phyloP scores from a whole-genome alignment of 1,140 invertebrate species.

The Manduca sexta region DNA sequence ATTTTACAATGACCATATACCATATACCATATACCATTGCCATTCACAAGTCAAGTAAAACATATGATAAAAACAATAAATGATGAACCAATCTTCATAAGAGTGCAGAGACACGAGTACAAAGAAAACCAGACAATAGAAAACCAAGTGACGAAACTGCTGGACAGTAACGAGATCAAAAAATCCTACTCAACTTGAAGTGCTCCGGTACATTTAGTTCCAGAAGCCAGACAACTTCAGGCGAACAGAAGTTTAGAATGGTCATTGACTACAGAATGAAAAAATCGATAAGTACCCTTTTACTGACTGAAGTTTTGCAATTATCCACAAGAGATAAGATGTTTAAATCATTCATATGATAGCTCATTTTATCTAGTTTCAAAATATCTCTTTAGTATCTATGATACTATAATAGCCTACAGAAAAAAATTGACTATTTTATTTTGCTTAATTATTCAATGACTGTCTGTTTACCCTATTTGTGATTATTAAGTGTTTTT shows the following conservation, averaged over 20 bases:
- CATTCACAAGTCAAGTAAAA: neutral
- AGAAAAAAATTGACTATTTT: too few relatives aligned
- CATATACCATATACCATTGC: neutral
- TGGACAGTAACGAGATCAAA: slow-evolving; percentile 1
- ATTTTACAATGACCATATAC: neutral
- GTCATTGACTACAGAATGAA: slow-evolving; percentile 5
- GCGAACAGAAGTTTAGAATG: slow-evolving; percentile 4
- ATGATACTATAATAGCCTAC: too few relatives aligned
- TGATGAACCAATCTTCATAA: slow-evolving; percentile 1
- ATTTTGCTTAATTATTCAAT: too few relatives aligned
- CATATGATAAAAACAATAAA: neutral
- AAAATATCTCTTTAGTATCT: too few relatives aligned
- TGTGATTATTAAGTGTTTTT: too few relatives aligned
- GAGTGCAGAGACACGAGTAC: neutral
- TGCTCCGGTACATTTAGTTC: slow-evolving; percentile 8
- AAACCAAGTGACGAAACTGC: slow-evolving; percentile 2
- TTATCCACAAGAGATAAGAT: too few relatives aligned
- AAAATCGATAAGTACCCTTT: too few relatives aligned
- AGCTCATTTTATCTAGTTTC: too few relatives aligned
- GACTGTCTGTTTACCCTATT: too few relatives aligned
- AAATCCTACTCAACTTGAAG: slow-evolving; percentile 5
- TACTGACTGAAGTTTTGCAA: too few relatives aligned
- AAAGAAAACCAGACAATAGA: neutral
- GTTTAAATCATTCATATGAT: too few relatives aligned
- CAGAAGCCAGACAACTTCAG: slow-evolving; percentile 3